Evolutionary conservation across 2,797 vertebrate genomes (phyloP), one percentile per base, ranked within the genome.

Genomic region (Clangula hyemalis): DNA sequence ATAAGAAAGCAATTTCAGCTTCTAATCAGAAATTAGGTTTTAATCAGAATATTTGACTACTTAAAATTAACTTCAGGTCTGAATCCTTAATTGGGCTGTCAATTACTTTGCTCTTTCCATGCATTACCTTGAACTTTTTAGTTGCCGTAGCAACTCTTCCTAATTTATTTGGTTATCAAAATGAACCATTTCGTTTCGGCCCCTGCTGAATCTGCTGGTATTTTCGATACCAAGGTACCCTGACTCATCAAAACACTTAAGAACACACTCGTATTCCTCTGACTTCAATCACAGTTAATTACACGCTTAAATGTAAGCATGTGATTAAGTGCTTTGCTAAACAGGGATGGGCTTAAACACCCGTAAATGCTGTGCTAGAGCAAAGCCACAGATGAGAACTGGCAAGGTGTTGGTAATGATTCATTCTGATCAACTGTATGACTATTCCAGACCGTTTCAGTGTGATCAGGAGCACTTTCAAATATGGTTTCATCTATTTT

Each of bases 161-260:
- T 94, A 94, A 98, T 97, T 96, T 97, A 97, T 96, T 93, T 96
- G 83, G 96, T 81, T 96, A 97, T 96, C 90, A 96, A 96, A 97
- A 97, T 91, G 94, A 97, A 94, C 51, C 74, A 39, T 92, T 97
- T 92, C 28, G 85, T 93, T 96, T 95, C 86, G 92, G 91, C 92
- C 72, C 65, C 85, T 96, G 89, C 92, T 91, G 93, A 96, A 96
- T 64, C 82, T 64, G 58, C 13, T 62, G 80, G 34, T 39, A 49
- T 88, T 90, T 94, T 92, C 91, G 89, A 97, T 81, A 89, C 86
- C 62, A 77, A 78, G 38, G 79, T 56, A 87, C n/a, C 53, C 53
- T 71, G 77, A 79, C 54, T 85, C 68, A 85, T 47, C 87, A 51
- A 60, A 96, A 73, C 83, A 58, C 62, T 93, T 66, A 51, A 70